phyloP scores from a whole-genome alignment of 2,797 vertebrate genomes.

The Macropodus opercularis region DNA sequence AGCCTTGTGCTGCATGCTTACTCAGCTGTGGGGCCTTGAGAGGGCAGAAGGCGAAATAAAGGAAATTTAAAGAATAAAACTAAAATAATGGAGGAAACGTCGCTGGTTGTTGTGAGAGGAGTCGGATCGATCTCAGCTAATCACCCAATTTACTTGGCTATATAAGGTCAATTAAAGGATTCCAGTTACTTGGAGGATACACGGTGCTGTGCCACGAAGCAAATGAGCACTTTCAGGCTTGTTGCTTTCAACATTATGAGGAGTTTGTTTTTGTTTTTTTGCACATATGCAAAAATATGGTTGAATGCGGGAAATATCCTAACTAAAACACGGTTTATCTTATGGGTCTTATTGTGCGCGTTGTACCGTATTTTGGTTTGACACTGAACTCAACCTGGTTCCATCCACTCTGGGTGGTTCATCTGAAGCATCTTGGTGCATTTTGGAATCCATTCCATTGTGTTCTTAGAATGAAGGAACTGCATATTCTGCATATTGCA shows the following conservation, averaged over 20 bases:
- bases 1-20: constrained; percentile 41
- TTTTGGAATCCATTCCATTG: no score
- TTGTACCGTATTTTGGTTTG: no score
- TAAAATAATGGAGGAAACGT: constrained; percentile 56
- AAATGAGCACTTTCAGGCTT: constrained; percentile 1
- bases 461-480: no score
- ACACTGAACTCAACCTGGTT: no score
- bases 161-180: constrained; percentile 66
- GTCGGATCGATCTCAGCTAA: constrained; percentile 67
- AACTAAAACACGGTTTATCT: no score
- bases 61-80: constrained; percentile 36
- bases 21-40: constrained; percentile 34
- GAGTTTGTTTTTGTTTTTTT: no score
- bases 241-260: neutral
- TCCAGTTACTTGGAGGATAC: constrained; percentile 28
- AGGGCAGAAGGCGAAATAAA: constrained; percentile 5
- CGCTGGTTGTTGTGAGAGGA: constrained; percentile 41
- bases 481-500: no score
- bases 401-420: no score
- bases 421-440: no score
- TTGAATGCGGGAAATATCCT: no score
- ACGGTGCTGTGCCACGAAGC: constrained; percentile 9
- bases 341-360: no score
- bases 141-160: constrained; percentile 65
- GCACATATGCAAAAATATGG: no score